Evolutionary conservation across 2,113 vertebrate species (phyloP).

Genomic region (Lepidothrix coronata): DNA sequence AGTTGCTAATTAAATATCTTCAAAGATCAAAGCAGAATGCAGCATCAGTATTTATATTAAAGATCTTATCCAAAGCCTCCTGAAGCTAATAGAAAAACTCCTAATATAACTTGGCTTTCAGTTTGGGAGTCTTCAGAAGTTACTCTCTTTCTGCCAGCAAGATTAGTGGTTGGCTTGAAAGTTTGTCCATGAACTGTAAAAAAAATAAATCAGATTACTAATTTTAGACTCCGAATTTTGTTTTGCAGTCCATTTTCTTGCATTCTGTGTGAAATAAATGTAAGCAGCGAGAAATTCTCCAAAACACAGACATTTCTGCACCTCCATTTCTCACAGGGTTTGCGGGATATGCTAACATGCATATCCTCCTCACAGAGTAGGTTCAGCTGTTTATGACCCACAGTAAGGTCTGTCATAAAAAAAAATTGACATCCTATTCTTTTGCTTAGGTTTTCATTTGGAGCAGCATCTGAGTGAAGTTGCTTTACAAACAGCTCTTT

Average conservation of each 20-base stretch:
- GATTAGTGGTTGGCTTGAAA: neutral
- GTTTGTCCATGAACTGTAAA: neutral
- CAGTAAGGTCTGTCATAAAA: neutral
- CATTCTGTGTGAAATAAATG: neutral
- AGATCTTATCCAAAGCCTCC: conserved; percentile 10
- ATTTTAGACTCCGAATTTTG: neutral
- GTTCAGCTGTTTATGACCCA: neutral
- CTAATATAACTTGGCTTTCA: neutral
- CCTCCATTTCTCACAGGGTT: neutral
- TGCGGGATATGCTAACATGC: neutral
- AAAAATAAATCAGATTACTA: neutral
- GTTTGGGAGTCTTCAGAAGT: neutral
- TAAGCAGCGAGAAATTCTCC: neutral
- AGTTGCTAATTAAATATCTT: conserved; percentile 1
- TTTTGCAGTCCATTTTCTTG: neutral
- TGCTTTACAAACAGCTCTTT: conserved; percentile 93
- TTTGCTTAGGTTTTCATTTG: conserved; percentile 88
- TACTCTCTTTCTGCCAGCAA: neutral
- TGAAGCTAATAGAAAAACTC: neutral
- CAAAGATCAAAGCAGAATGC: conserved; percentile 6
- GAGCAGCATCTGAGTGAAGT: conserved; percentile 97
- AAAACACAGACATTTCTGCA: neutral
- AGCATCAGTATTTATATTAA: neutral
- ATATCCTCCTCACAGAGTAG: neutral
- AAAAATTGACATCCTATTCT: neutral